Base-by-base conservation (phyloP, 2,797 vertebrate species). In the Hipposideros larvatus region DNA sequence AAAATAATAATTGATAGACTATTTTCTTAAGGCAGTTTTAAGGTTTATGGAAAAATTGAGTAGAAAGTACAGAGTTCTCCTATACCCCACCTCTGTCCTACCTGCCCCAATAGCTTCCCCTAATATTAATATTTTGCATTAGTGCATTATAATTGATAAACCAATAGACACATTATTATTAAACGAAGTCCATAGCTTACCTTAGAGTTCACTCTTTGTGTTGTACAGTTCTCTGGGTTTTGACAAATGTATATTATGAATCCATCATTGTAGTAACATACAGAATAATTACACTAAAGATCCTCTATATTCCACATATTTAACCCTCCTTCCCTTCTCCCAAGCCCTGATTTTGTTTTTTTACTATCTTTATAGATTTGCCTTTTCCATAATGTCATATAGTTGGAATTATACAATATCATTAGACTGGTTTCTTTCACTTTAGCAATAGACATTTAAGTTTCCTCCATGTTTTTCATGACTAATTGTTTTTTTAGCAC, bases 11-110 rank as follows among this genome's bases (percentile, higher is more conserved):
- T 21, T 34, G 34, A 80, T 19, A 70, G 43, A 28, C 16, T 34
- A 65, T 31, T 97, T 79, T 95, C 90, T 84, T 53, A 74, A 91
- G 9, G 82, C 11, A 37, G 31, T 74, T 90, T 55, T 59, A 57
- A 3, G 15, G 15, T 57, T 80, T 88, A 87, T 55, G 22, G 37
- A 68, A 91, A 89, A 90, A 80, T 4, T 65, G 34, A 95, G 31
- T 22, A 75, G 18, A 83, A 85, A 57, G 18, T 26, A 68, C 4
- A 80, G 46, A 87, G 9, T 65, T 82, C 37, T 24, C 43, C 14
- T 34, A n/a, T 43, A 18, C 2, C 4, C 16, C 16, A 34, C 5
- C 43, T 77, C 24, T 74, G 14, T 21, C 31, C 31, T 48, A 48
- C 24, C 19, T 19, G 34, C 8, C 15, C 5, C 7, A 15, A 37